Evolutionary conservation across 2,113 vertebrate genomes (phyloP).

Genomic region (Ophiodon elongatus): DNA sequence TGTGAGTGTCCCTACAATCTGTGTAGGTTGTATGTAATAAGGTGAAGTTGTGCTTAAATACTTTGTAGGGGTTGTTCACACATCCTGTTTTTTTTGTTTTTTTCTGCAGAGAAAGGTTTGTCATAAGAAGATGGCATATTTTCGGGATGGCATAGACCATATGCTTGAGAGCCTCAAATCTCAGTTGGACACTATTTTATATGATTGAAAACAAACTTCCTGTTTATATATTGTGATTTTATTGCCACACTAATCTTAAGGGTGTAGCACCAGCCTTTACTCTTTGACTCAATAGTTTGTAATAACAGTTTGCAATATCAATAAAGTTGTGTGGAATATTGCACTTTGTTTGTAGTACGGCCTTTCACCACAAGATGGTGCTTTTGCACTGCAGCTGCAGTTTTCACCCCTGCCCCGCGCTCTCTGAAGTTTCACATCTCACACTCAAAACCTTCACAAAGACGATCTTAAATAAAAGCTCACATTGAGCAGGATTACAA

Average conservation of each 20-base stretch:
- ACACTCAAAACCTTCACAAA: conserved; percentile 48
- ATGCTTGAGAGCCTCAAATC: conserved; percentile 63
- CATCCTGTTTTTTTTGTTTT: background rate
- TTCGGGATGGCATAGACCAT: conserved; percentile 76
- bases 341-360: conserved; percentile 34
- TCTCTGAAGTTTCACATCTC: conserved; percentile 36
- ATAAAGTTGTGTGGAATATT: conserved; percentile 25
- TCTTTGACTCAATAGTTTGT: background rate
- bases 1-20: conserved; percentile 69
- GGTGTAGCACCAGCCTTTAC: background rate
- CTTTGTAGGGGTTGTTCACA: background rate
- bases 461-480: conserved; percentile 57
- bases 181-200: conserved; percentile 28
- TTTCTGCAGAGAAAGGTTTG: conserved; percentile 74
- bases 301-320: conserved; percentile 17
- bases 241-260: background rate
- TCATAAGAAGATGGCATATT: conserved; percentile 76
- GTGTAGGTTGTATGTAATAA: background rate
- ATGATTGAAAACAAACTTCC: conserved; percentile 9
- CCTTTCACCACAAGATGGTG: conserved; percentile 70
- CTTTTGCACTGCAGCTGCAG: conserved; percentile 25
- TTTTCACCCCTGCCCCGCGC: background rate
- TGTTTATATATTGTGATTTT: background rate
- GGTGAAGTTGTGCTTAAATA: background rate
- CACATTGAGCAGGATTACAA: conserved; percentile 71